These are phyloP conservation scores for Pachydiplax longipennis DNA, from an alignment of 2,888 invertebrate species.

Conservation along the genomic window DNA sequence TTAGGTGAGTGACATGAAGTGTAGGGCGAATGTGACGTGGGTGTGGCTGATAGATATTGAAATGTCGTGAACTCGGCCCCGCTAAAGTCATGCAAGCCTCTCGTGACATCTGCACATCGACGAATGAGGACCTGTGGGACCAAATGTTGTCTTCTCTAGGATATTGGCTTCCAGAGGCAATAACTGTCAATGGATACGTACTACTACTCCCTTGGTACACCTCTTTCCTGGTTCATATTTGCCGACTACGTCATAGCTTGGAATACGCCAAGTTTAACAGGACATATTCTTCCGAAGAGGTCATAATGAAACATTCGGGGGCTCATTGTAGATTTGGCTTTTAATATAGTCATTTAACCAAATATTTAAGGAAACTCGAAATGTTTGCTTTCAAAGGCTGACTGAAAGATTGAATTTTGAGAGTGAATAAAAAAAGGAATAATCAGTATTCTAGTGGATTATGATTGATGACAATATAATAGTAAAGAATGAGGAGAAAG, in stretches of 20 bases:
- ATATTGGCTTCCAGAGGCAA: neutral
- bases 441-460: no score
- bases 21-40: neutral
- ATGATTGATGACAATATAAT: no score
- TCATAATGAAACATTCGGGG: no score
- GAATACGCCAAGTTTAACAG: neutral
- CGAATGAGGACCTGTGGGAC: neutral
- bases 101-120: neutral
- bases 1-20: neutral
- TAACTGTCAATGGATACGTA: no score
- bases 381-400: no score
- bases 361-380: no score
- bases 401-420: no score
- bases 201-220: neutral
- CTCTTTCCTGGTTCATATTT: neutral
- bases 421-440: no score
- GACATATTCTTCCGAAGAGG: neutral
- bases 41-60: neutral
- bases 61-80: neutral
- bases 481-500: no score
- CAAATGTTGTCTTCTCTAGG: neutral
- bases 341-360: no score
- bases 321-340: no score
- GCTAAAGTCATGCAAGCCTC: neutral
- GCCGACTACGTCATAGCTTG: neutral